A percentile compares a stretch with the other conserved stretches of the same genome.
These are phyloP conservation scores for Xestia ashworthii DNA, from an alignment of 2,888 invertebrate genomes.

Conservation along the genomic window DNA sequence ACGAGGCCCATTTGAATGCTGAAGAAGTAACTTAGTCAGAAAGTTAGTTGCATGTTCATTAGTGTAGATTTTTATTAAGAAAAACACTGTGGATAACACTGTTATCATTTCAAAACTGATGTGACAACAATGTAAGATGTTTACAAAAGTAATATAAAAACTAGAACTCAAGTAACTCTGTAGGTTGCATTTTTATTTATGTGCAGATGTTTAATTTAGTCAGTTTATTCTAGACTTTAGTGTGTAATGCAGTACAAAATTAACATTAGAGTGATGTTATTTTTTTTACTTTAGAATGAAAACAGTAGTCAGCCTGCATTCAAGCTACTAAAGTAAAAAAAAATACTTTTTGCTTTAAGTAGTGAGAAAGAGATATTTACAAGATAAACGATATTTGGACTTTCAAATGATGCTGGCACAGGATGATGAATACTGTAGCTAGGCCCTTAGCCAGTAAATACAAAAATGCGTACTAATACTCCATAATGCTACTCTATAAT, in stretches of 20 bases:
- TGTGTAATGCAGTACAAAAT: conserved; percentile 3
- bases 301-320: conserved; percentile 7
- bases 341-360: background rate
- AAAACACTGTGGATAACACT: background rate
- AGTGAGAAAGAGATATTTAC: background rate
- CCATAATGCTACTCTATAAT: background rate
- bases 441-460: background rate
- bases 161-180: background rate
- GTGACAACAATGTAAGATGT: background rate
- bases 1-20: background rate
- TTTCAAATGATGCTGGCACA: background rate
- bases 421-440: background rate
- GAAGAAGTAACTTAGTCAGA: background rate
- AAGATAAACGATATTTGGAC: no score
- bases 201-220: background rate
- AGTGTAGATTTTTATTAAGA: background rate
- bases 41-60: background rate
- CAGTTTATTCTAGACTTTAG: background rate
- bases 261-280: background rate
- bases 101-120: background rate
- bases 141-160: background rate
- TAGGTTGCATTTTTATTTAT: background rate
- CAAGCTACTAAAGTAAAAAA: background rate
- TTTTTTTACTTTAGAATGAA: conserved; percentile 7
- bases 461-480: conserved; percentile 8